Conservation (phyloP, 2,113 vertebrate genomes). For the Pomatostomus ruficeps region DNA sequence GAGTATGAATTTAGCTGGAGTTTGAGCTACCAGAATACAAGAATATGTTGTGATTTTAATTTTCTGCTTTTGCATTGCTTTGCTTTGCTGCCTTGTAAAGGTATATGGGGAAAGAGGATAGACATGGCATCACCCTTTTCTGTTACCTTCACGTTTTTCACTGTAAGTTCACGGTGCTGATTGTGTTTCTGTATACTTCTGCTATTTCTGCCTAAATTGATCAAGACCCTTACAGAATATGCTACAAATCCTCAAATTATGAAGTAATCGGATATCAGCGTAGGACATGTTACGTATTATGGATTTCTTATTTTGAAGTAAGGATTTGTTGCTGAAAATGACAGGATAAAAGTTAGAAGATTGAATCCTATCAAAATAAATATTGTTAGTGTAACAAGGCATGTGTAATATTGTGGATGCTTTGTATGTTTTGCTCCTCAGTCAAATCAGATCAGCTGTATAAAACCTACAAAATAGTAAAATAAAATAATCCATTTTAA, state of each 20-base stretch:
- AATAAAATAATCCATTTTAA: not conserved
- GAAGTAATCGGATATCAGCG: not conserved
- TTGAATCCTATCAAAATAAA: not conserved
- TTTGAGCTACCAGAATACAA: not conserved
- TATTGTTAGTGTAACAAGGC: not conserved
- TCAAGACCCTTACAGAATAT: not conserved
- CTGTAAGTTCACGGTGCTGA: not conserved
- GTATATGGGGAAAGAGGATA: not conserved
- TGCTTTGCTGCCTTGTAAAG: not conserved
- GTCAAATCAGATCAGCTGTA: not conserved
- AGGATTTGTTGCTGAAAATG: not conserved
- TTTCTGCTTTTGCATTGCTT: not conserved
- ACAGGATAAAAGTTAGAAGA: not conserved
- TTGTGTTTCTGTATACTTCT: not conserved
- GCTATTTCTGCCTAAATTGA: not conserved
- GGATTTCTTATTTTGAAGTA: not conserved
- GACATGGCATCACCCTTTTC: not conserved
- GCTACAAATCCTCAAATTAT: not conserved
- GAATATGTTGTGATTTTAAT: not conserved
- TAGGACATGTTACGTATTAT: not conserved
- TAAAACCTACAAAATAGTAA: not conserved
- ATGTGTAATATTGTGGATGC: not conserved
- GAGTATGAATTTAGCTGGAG: not conserved
- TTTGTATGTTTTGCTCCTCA: not conserved
- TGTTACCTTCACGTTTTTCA: not conserved